Conservation (phyloP, 2,888 invertebrate species). For the Cosmia pyralina region DNA sequence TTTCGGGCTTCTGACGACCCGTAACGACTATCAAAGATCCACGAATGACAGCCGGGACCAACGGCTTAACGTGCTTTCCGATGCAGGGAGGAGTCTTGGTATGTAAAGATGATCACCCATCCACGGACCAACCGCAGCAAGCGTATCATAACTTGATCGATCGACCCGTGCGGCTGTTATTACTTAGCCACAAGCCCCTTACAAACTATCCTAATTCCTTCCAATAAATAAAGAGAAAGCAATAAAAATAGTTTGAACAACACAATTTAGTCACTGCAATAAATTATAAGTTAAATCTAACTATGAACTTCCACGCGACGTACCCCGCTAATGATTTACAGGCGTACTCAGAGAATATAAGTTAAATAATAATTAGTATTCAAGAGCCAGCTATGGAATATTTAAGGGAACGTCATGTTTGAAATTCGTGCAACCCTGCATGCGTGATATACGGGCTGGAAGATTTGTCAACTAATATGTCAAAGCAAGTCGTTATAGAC, state of each 20-base stretch:
- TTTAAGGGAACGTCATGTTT: constrained; percentile 70
- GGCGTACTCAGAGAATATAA: constrained; percentile 47
- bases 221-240: constrained; percentile 38
- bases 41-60: too few species aligned
- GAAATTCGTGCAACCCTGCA: constrained; percentile 70
- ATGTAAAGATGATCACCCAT: too few species aligned
- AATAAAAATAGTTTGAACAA: constrained; percentile 62
- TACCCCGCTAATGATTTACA: constrained; percentile 59
- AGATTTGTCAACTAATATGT: background rate
- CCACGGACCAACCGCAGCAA: too few species aligned
- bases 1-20: too few species aligned
- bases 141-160: too few species aligned
- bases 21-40: too few species aligned
- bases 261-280: constrained; percentile 58
- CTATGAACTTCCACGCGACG: constrained; percentile 54
- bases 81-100: too few species aligned
- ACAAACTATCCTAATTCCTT: constrained; percentile 15
- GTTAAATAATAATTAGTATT: constrained; percentile 78
- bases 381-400: constrained; percentile 73
- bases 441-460: constrained; percentile 55
- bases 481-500: too few species aligned
- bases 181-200: too few species aligned
- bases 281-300: constrained; percentile 57
- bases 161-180: too few species aligned
- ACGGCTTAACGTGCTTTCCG: too few species aligned